phyloP scores from a whole-genome alignment of 2,797 vertebrate genomes.

The Delichon dasypus region DNA sequence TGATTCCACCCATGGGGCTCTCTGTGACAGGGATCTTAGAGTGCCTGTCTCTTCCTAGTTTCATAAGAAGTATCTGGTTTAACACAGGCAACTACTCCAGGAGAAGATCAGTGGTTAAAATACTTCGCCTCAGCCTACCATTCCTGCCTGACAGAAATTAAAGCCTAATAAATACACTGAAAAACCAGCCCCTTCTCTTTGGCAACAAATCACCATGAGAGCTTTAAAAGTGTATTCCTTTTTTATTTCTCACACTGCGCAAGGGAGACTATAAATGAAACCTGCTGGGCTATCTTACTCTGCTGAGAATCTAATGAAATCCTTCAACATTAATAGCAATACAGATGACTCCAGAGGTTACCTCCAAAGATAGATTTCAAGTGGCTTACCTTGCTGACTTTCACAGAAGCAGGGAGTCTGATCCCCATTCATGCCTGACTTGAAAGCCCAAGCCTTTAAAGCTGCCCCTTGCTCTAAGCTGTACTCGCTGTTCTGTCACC shows the following conservation, averaged over 20 bases:
- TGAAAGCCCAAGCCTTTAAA: neutral
- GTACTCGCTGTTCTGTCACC: conserved; percentile 4
- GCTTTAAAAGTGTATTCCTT: neutral
- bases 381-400: neutral
- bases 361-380: neutral
- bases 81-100: neutral
- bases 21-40: neutral
- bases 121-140: neutral
- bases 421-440: neutral
- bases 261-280: neutral
- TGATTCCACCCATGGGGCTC: neutral
- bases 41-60: neutral
- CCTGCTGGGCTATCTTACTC: neutral
- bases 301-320: neutral
- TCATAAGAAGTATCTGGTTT: neutral
- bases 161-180: neutral
- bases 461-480: neutral
- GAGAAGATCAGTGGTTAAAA: neutral
- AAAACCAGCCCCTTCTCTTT: neutral
- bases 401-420: neutral
- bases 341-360: neutral
- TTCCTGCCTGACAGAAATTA: neutral
- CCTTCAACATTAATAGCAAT: neutral
- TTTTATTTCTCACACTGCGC: neutral
- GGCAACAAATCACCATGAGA: neutral